Evolutionary conservation across 2,113 vertebrate species (phyloP).

Genomic region (Penelope pileata): DNA sequence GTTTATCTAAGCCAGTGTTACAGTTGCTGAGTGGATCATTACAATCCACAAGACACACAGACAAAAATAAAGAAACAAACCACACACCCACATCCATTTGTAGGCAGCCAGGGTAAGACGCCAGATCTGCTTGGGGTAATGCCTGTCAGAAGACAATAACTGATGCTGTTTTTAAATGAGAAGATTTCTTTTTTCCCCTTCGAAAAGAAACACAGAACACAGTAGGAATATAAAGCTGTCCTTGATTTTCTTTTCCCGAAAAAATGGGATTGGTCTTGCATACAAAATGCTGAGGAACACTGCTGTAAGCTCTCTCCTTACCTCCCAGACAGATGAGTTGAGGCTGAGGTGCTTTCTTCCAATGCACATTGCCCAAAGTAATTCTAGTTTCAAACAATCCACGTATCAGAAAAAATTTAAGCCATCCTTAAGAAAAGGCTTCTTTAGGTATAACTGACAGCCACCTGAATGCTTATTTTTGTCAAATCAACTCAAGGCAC

Average conservation of each 20-base stretch:
- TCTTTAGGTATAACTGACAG: not conserved
- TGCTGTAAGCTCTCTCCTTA: not conserved
- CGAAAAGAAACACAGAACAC: not conserved
- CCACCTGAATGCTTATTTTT: not conserved
- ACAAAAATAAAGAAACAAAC: not conserved
- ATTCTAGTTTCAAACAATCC: not conserved
- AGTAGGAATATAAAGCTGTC: not conserved
- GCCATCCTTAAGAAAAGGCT: not conserved
- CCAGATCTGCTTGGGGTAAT: not conserved
- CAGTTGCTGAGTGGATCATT: not conserved
- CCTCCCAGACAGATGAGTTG: not conserved
- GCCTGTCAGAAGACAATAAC: not conserved
- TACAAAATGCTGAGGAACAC: not conserved
- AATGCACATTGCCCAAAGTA: not conserved
- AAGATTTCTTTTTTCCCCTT: not conserved
- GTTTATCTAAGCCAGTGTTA: not conserved
- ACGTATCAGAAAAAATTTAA: not conserved
- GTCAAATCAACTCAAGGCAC: not conserved
- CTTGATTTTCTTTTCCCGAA: not conserved
- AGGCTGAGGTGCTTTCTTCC: not conserved
- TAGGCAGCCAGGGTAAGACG: not conserved
- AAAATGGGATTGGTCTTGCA: not conserved
- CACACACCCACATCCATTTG: not conserved
- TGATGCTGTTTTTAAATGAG: not conserved
- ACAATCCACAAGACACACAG: not conserved